Evolutionary conservation across 2,888 invertebrate genomes (phyloP).

Genomic region (Carterocephalus palaemon): DNA sequence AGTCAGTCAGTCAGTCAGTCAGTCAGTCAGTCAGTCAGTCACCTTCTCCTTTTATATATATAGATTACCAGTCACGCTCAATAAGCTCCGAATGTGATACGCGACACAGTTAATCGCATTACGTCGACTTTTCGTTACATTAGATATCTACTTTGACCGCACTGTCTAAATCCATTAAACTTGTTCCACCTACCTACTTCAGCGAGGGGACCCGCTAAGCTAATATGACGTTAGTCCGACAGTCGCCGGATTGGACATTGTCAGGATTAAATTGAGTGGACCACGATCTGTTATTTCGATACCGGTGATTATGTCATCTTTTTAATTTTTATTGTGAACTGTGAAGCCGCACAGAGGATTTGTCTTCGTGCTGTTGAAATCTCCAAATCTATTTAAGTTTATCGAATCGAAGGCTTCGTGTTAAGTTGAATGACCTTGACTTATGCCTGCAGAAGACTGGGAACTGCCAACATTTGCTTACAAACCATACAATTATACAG

Average conservation of each 20-base stretch:
- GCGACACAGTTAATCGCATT: constrained; percentile 18
- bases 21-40: too few species aligned
- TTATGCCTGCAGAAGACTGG: too few species aligned
- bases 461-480: too few species aligned
- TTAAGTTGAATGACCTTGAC: too few species aligned
- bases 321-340: constrained; percentile 9
- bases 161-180: constrained; percentile 21
- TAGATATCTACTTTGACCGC: constrained; percentile 16
- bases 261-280: constrained; percentile 65
- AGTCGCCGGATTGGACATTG: constrained; percentile 50
- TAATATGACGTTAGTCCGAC: constrained; percentile 50
- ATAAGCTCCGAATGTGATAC: constrained; percentile 10
- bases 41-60: too few species aligned
- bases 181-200: constrained; percentile 19
- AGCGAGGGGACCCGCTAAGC: constrained; percentile 10
- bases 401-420: too few species aligned
- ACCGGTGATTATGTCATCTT: constrained; percentile 20
- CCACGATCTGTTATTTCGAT: constrained; percentile 65
- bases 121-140: constrained; percentile 24
- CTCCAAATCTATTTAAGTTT: too few species aligned
- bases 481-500: too few species aligned
- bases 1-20: too few species aligned
- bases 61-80: constrained; percentile 18
- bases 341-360: too few species aligned
- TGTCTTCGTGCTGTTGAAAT: too few species aligned